phyloP scores from a whole-genome alignment of 2,797 vertebrate species.

The Amblyopsis hoosieri region DNA sequence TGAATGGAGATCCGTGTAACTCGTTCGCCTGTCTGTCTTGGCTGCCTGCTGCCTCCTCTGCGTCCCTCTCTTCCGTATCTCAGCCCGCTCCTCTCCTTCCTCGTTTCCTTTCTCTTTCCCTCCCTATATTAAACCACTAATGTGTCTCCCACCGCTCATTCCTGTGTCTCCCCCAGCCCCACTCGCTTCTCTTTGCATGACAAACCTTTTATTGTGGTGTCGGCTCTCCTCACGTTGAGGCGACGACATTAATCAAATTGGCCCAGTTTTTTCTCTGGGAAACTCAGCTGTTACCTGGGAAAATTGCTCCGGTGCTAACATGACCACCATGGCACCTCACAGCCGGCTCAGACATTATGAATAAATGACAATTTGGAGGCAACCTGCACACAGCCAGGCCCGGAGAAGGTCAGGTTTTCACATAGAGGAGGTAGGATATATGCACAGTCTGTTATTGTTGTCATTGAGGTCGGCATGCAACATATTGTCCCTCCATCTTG shows the following conservation, averaged over 20 bases:
- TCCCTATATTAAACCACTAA: background rate
- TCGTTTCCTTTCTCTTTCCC: background rate
- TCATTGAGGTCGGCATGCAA: constrained; percentile 37
- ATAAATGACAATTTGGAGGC: constrained; percentile 46
- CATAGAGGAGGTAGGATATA: constrained; percentile 14
- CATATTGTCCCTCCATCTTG: constrained; percentile 59
- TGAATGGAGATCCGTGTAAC: constrained; percentile 35
- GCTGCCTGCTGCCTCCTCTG: background rate
- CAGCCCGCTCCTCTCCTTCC: background rate
- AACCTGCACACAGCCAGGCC: constrained; percentile 15
- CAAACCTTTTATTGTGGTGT: constrained; percentile 33
- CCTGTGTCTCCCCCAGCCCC: background rate
- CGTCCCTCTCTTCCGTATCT: constrained; percentile 6
- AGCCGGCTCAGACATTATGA: constrained; percentile 24
- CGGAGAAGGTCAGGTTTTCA: constrained; percentile 41
- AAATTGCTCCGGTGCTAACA: constrained; percentile 36
- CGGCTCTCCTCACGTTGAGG: constrained; percentile 34
- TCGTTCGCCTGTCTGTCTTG: constrained; percentile 23
- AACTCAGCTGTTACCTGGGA: constrained; percentile 25
- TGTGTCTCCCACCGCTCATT: background rate
- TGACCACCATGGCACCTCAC: constrained; percentile 22
- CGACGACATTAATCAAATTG: constrained; percentile 70
- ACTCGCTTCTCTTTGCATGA: constrained; percentile 11
- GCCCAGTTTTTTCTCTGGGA: constrained; percentile 53
- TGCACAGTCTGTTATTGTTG: constrained; percentile 29